Evolutionary conservation across 2,113 vertebrate species (phyloP), one percentile per base, ranked within the genome.

Genomic region (Microtus montanus): DNA sequence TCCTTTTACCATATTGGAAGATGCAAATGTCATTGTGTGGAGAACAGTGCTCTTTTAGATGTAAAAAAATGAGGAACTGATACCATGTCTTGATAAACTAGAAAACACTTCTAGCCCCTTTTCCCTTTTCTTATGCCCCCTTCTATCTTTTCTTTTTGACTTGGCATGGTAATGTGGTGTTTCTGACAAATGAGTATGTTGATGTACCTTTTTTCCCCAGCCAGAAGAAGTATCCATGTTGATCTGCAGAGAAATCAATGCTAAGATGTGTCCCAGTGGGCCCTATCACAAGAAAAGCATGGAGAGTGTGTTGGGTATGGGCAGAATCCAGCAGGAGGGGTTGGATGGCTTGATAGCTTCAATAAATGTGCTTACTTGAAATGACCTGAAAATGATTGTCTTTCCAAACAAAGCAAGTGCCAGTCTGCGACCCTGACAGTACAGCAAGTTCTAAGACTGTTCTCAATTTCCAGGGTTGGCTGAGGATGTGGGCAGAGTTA

Each of bases 131-230:
- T 49, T 49, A 19, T 66, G 10, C 41, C 35, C 7, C 9, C 11
- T 74, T 91, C 82, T 90, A 58, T 93, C 63, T 89, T 90, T 93
- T 41, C 63, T 90, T 24, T 97, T 86, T 97, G 89, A 91, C 64
- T 33, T 96, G 93, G 78, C 92, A 26, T 15, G 35, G 54, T 74
- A 82, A 54, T 28, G 1, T 12, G 52, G 58, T 68, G 14, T 61
- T 92, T 91, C 91, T 61, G 73, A 86, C 94, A 89, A 87, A 73
- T 74, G 38, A 95, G 63, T 90, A 73, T 89, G 52, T 14, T 68
- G 10, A 71, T 68, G 26, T 22, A 5, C 8, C 63, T 79, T 70
- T 84, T 71, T 63, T 68, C 44, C 44, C 15, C 54, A 86, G n/a
- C 79, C 44, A 78, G 58, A 80, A 91, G 58, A 52, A 52, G 33